phyloP scores from a whole-genome alignment of 2,888 invertebrate species.

The Drosophila quinaria region DNA sequence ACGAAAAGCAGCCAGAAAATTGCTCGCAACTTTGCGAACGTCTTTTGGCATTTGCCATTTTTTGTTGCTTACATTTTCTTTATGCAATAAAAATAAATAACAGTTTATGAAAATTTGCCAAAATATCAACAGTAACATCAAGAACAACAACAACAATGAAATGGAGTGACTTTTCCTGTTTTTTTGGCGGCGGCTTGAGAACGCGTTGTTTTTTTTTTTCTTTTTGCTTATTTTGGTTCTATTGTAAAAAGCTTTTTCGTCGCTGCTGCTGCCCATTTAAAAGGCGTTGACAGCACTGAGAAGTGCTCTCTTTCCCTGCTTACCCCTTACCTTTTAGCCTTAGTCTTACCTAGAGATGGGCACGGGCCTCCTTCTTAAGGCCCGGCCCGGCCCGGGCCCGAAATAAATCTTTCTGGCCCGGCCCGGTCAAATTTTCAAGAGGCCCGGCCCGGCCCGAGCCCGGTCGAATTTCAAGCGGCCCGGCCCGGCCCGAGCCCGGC shows the following conservation, averaged over 20 bases:
- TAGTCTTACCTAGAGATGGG: no score
- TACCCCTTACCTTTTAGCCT: neutral
- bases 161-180: slow-evolving; percentile 77
- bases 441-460: no score
- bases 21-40: slow-evolving; percentile 58
- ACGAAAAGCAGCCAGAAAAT: slow-evolving; percentile 71
- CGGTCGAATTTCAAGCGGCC: no score
- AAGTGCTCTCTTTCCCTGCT: slow-evolving; percentile 9
- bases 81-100: slow-evolving; percentile 79
- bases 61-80: slow-evolving; percentile 57
- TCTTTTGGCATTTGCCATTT: slow-evolving; percentile 28
- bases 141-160: slow-evolving; percentile 21
- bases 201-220: slow-evolving; percentile 33
- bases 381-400: no score
- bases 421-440: no score
- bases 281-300: slow-evolving; percentile 73
- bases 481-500: no score
- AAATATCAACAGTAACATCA: slow-evolving; percentile 70
- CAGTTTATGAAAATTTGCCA: slow-evolving; percentile 82
- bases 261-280: slow-evolving; percentile 77
- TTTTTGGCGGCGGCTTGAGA: slow-evolving; percentile 61
- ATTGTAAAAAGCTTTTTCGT: slow-evolving; percentile 68
- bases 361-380: no score
- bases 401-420: no score
- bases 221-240: slow-evolving; percentile 39